Base-by-base conservation (phyloP, 2,113 vertebrate species). In the Brachyhypopomus gauderio region DNA sequence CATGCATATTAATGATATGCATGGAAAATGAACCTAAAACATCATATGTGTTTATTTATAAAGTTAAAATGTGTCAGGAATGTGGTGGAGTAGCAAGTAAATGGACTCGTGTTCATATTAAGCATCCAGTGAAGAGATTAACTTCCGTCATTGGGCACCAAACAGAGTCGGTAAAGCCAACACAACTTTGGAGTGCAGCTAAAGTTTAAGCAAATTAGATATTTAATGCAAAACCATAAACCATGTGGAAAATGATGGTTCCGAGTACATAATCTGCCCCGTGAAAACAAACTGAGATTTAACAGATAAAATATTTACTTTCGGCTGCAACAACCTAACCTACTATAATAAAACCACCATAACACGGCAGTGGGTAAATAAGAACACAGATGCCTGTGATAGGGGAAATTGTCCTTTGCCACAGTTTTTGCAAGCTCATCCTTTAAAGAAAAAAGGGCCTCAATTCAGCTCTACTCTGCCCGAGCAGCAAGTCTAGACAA, bases 161-260 rank as follows among this genome's bases (percentile, higher is more conserved):
- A 66, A 77, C 64, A 77, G 27, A 9, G n/a, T 67, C 12, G 48
- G n/a, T 9, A 66, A 5, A 55, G 55, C 45, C 60, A 2, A 34
- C 66, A 70, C 36, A 70, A 19, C 36, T 70, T 41, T 70, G 66
- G 16, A 36, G 19, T 67, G 64, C 66, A 41, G 66, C 41, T 70
- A 30, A 78, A 69, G 7, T 5, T 30, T 77, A 66, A 55, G 62
- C 77, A 78, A 78, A 78, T 69, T 23, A 36, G 48, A 20, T 23
- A 8, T 25, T 17, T 23, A 19, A 38, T 58, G 45, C 41, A 66
- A 34, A 69, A 3, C 3, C 22, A 3, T 1, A 41, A 70, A 38
- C 34, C 19, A 41, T 9, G 4, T 41, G 36, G 22, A 12, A 12
- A 41, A 41, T 41, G 11, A 38, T 34, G 17, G 66, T 1, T 41